A percentile compares a stretch with the other conserved stretches of the same genome.
Conservation (phyloP, 2,888 invertebrate species). For the Chesias legatella region DNA sequence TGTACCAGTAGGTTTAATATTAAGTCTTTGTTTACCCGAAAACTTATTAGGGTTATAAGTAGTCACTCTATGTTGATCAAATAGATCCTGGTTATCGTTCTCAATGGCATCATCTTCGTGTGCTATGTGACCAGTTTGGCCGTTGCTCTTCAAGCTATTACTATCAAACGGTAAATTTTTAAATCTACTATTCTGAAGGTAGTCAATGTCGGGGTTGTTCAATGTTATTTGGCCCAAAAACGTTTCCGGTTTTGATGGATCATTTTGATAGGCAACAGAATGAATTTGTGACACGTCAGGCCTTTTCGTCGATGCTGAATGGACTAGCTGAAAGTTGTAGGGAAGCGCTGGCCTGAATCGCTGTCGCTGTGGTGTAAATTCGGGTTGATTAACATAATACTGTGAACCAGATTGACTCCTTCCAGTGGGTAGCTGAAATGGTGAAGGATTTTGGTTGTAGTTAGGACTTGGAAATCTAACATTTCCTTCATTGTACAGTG, state of each 20-base stretch:
- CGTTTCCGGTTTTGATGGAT: conserved; percentile 82
- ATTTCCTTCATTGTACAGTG: conserved; percentile 59
- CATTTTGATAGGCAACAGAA: conserved; percentile 78
- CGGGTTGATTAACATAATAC: conserved; percentile 73
- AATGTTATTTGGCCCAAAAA: conserved; percentile 83
- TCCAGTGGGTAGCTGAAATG: conserved; percentile 71
- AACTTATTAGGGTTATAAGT: conserved; percentile 71
- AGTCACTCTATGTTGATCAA: conserved; percentile 68
- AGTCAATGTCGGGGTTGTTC: conserved; percentile 80
- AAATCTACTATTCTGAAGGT: conserved; percentile 66
- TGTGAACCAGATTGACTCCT: conserved; percentile 71
- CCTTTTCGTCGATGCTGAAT: conserved; percentile 74
- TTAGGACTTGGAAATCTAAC: conserved; percentile 69
- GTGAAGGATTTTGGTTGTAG: conserved; percentile 74
- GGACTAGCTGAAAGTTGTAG: conserved; percentile 68
- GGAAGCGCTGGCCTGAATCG: conserved; percentile 67
- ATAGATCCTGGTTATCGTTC: conserved; percentile 66
- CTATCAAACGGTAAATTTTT: conserved; percentile 69
- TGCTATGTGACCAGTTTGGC: conserved; percentile 62
- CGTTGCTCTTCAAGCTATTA: conserved; percentile 72
- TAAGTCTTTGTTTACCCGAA: conserved; percentile 60
- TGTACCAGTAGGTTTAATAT: conserved; percentile 51
- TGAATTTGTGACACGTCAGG: conserved; percentile 81
- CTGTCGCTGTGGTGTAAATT: conserved; percentile 61
- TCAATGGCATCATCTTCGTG: conserved; percentile 67